These are phyloP conservation scores for Lagothrix lagotricha DNA, from an alignment of 2,797 vertebrate genomes.

Conservation along the genomic window DNA sequence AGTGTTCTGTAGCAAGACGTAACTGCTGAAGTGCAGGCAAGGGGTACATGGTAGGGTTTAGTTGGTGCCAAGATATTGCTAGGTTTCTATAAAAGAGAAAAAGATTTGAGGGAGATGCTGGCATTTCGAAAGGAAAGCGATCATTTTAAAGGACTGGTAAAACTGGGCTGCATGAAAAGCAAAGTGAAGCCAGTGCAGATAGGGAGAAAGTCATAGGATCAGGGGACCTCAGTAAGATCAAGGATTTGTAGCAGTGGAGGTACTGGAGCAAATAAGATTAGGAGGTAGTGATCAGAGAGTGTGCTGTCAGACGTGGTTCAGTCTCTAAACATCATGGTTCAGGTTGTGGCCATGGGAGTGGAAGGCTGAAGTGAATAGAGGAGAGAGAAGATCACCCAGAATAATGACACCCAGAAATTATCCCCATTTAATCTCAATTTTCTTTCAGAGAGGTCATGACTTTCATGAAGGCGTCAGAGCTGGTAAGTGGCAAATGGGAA, in stretches of 20 bases:
- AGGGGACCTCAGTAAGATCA: neutral
- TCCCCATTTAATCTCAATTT: neutral
- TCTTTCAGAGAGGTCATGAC: slow-evolving; percentile 89
- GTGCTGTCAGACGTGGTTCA: too few relatives aligned
- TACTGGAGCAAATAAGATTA: neutral
- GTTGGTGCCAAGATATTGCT: neutral
- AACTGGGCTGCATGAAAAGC: neutral
- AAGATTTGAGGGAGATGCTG: neutral
- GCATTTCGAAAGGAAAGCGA: neutral
- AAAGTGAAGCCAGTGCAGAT: neutral
- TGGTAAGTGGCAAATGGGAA: slow-evolving; percentile 82
- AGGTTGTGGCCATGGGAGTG: neutral
- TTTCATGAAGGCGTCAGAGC: slow-evolving; percentile 92
- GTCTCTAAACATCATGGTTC: neutral
- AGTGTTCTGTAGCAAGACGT: neutral
- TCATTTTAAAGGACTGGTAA: neutral
- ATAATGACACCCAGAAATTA: neutral
- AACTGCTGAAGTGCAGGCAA: neutral
- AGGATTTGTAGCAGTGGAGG: neutral
- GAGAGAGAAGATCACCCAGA: neutral
- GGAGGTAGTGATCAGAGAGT: neutral
- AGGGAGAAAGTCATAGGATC: neutral
- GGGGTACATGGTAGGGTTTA: neutral
- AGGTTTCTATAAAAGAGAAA: neutral
- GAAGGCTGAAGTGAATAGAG: neutral